A percentile compares a stretch with the other conserved stretches of the same genome.
phyloP scores from a whole-genome alignment of 2,797 vertebrate genomes.

The Galaxias olidus region DNA sequence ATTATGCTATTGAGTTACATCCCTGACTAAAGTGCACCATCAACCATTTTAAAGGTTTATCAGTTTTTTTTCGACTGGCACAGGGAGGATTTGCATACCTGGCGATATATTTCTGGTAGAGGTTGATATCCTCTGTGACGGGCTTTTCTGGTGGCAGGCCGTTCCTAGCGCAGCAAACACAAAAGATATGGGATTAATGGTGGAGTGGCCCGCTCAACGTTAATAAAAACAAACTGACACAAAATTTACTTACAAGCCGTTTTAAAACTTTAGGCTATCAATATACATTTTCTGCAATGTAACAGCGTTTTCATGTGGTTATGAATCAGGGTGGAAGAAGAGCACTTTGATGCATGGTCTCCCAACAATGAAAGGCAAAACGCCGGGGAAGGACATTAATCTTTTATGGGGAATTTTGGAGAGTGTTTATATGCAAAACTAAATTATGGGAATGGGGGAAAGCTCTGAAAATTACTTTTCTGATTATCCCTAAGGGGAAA shows the following conservation, averaged over 20 bases:
- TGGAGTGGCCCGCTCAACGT: slow-evolving; percentile 60
- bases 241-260: slow-evolving; percentile 79
- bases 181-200: slow-evolving; percentile 80
- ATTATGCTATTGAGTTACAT: slow-evolving; percentile 57
- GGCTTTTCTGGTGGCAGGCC: slow-evolving; percentile 98
- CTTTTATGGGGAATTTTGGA: slow-evolving; percentile 75
- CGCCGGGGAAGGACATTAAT: slow-evolving; percentile 71
- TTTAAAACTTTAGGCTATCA: slow-evolving; percentile 79
- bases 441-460: slow-evolving; percentile 65
- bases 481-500: slow-evolving; percentile 40
- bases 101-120: slow-evolving; percentile 99
- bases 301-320: slow-evolving; percentile 68
- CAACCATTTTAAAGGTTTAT: slow-evolving; percentile 51
- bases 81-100: slow-evolving; percentile 87
- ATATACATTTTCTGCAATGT: slow-evolving; percentile 78
- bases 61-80: slow-evolving; percentile 56
- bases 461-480: slow-evolving; percentile 59
- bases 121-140: slow-evolving; percentile 94
- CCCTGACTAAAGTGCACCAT: slow-evolving; percentile 66
- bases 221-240: slow-evolving; percentile 84
- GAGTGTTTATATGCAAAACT: slow-evolving; percentile 75
- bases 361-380: slow-evolving; percentile 74
- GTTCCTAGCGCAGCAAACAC: slow-evolving; percentile 84
- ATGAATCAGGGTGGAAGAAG: slow-evolving; percentile 71
- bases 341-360: slow-evolving; percentile 77